Conservation (phyloP, 1,140 invertebrate species). For the Drosophila sp. region DNA sequence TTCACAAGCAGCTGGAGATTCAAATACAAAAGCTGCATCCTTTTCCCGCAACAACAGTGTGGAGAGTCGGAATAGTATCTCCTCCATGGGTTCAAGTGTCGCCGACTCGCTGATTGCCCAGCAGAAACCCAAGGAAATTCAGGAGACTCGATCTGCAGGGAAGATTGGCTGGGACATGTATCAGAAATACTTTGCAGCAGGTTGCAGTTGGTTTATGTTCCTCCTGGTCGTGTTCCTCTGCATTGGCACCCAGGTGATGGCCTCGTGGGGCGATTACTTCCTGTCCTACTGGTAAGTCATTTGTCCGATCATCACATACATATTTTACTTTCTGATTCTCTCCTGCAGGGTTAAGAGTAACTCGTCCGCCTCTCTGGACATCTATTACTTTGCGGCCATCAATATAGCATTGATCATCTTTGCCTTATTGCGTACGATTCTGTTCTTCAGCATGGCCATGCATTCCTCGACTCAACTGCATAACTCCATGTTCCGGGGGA, state of each 20-base stretch:
- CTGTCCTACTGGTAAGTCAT: constrained; percentile 87
- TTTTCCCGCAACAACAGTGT: constrained; percentile 85
- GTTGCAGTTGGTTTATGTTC: constrained; percentile 85
- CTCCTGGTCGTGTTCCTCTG: constrained; percentile 82
- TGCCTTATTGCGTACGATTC: constrained; percentile 86
- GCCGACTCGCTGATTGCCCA: constrained; percentile 85
- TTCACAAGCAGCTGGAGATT: not conserved
- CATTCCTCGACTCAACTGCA: constrained; percentile 87
- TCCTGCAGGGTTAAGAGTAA: constrained; percentile 85
- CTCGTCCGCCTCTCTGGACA: constrained; percentile 46
- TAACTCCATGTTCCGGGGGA: constrained; percentile 63
- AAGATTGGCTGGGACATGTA: constrained; percentile 87
- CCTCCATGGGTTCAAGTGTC: constrained; percentile 85
- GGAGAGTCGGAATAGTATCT: constrained; percentile 75
- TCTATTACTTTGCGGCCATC: constrained; percentile 86
- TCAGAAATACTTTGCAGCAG: constrained; percentile 87
- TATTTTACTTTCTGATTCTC: constrained; percentile 11
- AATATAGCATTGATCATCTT: constrained; percentile 87
- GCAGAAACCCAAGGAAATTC: constrained; percentile 83
- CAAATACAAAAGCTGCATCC: constrained; percentile 85
- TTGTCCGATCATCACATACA: no score
- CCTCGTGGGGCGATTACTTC: constrained; percentile 89
- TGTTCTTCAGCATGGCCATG: constrained; percentile 90
- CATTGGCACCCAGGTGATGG: constrained; percentile 87
- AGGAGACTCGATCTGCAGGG: constrained; percentile 86